Evolutionary conservation across 1,140 invertebrate genomes (phyloP).

Genomic region (Leucophenga varia): DNA sequence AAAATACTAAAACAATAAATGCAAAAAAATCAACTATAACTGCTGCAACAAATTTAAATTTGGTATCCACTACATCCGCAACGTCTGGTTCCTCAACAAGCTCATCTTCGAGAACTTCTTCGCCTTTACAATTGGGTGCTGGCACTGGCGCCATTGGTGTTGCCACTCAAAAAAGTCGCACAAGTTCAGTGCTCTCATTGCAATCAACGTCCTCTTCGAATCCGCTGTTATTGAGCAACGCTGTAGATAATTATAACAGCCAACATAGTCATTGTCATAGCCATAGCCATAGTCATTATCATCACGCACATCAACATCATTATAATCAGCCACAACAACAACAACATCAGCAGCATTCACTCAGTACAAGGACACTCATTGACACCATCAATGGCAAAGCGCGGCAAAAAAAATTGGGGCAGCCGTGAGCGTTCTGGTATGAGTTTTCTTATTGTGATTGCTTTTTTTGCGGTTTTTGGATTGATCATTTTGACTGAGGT

Average conservation of each 20-base stretch:
- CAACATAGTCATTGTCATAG: conserved; percentile 14
- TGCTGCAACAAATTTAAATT: no score
- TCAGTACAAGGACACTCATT: conserved; percentile 39
- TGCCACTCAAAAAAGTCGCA: no score
- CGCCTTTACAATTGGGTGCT: conserved; percentile 4
- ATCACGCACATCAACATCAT: conserved; percentile 31
- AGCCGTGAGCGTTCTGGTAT: conserved; percentile 77
- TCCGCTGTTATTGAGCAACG: conserved; percentile 1
- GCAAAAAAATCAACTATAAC: no score
- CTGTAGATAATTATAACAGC: conserved; percentile 21
- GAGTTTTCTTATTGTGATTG: conserved; percentile 84
- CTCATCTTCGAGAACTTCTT: neutral
- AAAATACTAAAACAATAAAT: no score
- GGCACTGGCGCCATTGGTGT: conserved; percentile 14
- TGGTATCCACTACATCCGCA: neutral
- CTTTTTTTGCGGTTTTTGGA: conserved; percentile 85
- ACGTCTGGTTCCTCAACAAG: neutral
- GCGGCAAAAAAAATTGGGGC: conserved; percentile 55
- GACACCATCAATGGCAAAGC: conserved; percentile 40
- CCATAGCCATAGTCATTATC: conserved; percentile 37
- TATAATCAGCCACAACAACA: conserved; percentile 20
- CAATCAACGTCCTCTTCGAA: neutral
- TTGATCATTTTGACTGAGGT: conserved; percentile 79
- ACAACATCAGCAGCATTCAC: conserved; percentile 24
- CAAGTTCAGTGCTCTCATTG: no score